These are phyloP conservation scores for Mirounga angustirostris DNA, from an alignment of 2,113 vertebrate genomes.

Conservation along the genomic window DNA sequence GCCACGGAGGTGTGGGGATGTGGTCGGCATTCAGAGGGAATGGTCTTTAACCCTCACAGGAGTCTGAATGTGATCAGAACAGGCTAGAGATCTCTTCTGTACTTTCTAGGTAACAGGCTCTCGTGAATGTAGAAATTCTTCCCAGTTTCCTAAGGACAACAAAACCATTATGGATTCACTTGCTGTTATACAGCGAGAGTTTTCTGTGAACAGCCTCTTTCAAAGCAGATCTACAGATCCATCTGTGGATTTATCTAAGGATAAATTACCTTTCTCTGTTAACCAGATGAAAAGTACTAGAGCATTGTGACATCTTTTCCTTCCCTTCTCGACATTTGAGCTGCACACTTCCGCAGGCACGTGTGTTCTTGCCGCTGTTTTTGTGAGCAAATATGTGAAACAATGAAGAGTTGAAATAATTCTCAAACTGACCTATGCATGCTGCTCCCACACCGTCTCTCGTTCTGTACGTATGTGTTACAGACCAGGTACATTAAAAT, in stretches of 20 bases:
- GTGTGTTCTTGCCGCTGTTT: slow-evolving; percentile 20
- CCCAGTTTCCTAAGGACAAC: background rate
- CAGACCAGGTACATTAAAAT: slow-evolving; percentile 84
- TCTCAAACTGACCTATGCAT: slow-evolving; percentile 75
- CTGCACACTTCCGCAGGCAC: background rate
- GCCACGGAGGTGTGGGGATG: background rate
- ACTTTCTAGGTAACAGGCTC: background rate
- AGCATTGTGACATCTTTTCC: background rate
- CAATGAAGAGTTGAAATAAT: slow-evolving; percentile 76
- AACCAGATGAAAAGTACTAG: background rate
- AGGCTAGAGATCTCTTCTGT: background rate
- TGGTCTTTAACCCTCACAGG: background rate
- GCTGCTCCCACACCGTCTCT: background rate
- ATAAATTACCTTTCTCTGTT: slow-evolving; percentile 53
- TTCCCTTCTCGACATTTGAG: background rate
- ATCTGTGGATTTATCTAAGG: slow-evolving; percentile 69
- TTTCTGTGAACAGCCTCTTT: slow-evolving; percentile 48
- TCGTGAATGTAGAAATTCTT: slow-evolving; percentile 37
- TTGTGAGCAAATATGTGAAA: slow-evolving; percentile 56
- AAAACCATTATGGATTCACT: background rate
- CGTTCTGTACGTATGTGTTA: slow-evolving; percentile 60
- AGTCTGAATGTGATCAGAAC: background rate
- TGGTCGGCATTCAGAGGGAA: background rate
- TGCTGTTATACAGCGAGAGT: background rate
- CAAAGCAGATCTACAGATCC: slow-evolving; percentile 24